Conservation (phyloP, 2,888 invertebrate genomes). For the Brachyptera risi region DNA sequence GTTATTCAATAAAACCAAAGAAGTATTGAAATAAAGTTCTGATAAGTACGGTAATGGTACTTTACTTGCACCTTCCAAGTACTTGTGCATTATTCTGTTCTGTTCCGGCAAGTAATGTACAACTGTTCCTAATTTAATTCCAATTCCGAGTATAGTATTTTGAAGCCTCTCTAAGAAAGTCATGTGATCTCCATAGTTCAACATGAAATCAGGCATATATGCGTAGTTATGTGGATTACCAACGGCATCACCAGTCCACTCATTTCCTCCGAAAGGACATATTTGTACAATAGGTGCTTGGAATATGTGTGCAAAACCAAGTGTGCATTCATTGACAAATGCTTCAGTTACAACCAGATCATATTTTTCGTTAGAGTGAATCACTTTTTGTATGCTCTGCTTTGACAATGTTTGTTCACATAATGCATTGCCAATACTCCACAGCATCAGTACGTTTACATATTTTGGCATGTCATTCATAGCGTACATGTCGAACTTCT, state of each 20-base stretch:
- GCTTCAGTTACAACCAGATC: constrained; percentile 27
- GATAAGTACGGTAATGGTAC: constrained; percentile 22
- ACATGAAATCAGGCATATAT: constrained; percentile 49
- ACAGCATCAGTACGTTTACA: neutral
- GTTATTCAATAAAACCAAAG: constrained; percentile 36
- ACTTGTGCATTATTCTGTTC: constrained; percentile 16
- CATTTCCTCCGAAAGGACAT: constrained; percentile 47
- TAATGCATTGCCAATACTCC: neutral
- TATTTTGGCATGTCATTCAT: neutral
- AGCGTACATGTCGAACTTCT: neutral
- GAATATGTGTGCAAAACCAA: constrained; percentile 28
- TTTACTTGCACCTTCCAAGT: neutral
- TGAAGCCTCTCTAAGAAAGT: constrained; percentile 44
- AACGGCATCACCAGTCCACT: constrained; percentile 48
- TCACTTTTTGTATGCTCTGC: constrained; percentile 1
- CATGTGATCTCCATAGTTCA: constrained; percentile 49
- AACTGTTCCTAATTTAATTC: neutral
- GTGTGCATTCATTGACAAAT: constrained; percentile 25
- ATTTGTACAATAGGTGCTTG: constrained; percentile 39
- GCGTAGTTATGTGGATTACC: constrained; percentile 49
- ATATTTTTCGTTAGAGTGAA: constrained; percentile 24
- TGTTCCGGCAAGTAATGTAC: constrained; percentile 1
- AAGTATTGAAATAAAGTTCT: constrained; percentile 31
- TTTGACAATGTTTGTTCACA: neutral
- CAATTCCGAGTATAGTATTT: constrained; percentile 44